These are phyloP conservation scores for Andrena fulva DNA, from an alignment of 2,888 invertebrate genomes.

Conservation along the genomic window DNA sequence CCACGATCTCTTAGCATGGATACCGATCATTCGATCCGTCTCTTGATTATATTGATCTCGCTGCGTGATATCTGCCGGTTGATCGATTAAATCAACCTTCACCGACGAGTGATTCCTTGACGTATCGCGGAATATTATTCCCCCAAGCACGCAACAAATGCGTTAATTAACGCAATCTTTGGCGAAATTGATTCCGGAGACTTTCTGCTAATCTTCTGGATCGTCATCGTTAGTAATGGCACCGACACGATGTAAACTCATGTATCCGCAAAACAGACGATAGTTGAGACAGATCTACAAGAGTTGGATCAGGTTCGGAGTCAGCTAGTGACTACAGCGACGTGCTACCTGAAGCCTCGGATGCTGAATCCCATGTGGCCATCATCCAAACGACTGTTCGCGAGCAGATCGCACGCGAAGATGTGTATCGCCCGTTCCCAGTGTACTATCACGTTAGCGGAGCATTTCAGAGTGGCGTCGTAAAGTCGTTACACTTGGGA, in stretches of 20 bases:
- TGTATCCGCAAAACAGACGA: too few species aligned
- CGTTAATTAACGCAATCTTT: not conserved
- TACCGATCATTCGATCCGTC: constrained; percentile 64
- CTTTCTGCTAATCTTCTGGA: not conserved
- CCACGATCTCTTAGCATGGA: constrained; percentile 67
- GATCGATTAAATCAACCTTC: constrained; percentile 65
- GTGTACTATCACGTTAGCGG: constrained; percentile 57
- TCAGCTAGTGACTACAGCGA: not conserved
- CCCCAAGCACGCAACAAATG: not conserved
- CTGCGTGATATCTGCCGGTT: constrained; percentile 60
- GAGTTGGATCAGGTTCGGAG: not conserved
- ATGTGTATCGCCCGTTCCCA: constrained; percentile 57
- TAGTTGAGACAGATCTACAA: too few species aligned
- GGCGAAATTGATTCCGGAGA: too few species aligned
- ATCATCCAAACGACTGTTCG: not conserved
- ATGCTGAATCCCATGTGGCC: not conserved
- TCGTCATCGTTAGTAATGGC: not conserved
- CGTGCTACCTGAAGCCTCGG: not conserved
- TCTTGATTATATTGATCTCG: constrained; percentile 66
- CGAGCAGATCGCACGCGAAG: constrained; percentile 51
- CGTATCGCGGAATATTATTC: constrained; percentile 30
- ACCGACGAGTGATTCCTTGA: constrained; percentile 12
- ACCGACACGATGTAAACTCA: too few species aligned
- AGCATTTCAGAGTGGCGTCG: constrained; percentile 49
- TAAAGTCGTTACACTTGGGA: constrained; percentile 55